Conservation (phyloP, 2,797 vertebrate species). For the Diplodus puntazzo region DNA sequence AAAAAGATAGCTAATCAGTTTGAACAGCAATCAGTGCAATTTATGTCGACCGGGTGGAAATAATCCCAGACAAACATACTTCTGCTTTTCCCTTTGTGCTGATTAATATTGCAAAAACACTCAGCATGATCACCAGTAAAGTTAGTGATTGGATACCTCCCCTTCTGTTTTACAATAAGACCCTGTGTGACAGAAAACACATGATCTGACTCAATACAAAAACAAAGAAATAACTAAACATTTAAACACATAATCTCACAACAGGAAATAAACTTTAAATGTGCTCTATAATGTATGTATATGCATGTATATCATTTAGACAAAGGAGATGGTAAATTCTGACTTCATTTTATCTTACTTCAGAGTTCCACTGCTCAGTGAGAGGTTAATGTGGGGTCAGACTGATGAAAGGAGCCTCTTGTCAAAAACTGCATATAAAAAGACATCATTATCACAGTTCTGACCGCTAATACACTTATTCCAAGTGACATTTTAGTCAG, state of each 20-base stretch:
- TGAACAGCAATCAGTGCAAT: conserved; percentile 41
- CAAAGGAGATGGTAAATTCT: background rate
- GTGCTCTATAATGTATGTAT: background rate
- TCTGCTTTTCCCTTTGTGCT: conserved; percentile 23
- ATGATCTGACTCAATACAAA: conserved; percentile 22
- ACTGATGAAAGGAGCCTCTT: background rate
- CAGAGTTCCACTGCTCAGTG: background rate
- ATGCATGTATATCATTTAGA: background rate
- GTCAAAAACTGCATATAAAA: background rate
- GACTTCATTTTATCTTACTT: background rate
- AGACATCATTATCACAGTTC: background rate
- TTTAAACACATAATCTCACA: conserved; percentile 3
- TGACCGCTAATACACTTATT: background rate
- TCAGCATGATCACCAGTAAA: conserved; percentile 1
- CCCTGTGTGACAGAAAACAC: background rate
- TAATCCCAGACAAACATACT: conserved; percentile 17
- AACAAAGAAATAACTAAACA: background rate
- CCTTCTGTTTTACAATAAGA: conserved; percentile 24
- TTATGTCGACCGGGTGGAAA: conserved; percentile 11
- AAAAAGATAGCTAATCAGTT: background rate
- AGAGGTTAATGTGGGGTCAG: background rate
- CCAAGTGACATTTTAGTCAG: conserved; percentile 13
- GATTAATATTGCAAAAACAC: conserved; percentile 23
- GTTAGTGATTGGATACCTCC: conserved; percentile 12
- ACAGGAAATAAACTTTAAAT: background rate